A percentile compares a stretch with the other conserved stretches of the same genome.
These are phyloP conservation scores for Prunella fulvescens DNA, from an alignment of 2,113 vertebrate species.

Conservation along the genomic window DNA sequence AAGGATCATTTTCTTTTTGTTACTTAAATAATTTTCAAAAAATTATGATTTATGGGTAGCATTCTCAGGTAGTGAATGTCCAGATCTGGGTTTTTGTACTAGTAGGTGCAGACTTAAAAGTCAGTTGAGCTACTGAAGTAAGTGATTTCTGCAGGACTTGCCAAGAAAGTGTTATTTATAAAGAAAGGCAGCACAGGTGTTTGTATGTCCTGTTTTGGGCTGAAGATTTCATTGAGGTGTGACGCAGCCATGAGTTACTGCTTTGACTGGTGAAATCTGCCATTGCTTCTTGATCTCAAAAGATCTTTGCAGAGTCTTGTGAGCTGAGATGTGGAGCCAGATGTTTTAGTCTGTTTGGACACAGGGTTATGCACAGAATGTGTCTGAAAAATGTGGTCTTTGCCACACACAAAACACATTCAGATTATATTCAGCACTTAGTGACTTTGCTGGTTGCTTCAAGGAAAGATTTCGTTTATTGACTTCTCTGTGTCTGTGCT, in stretches of 20 bases:
- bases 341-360: background rate
- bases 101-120: background rate
- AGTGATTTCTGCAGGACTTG: background rate
- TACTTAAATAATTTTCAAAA: background rate
- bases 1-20: background rate
- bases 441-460: background rate
- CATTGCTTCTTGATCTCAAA: background rate
- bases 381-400: background rate
- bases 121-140: background rate
- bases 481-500: background rate
- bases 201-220: background rate
- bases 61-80: background rate
- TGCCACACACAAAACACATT: background rate
- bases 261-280: background rate
- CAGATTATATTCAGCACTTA: background rate
- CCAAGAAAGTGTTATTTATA: background rate
- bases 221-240: background rate
- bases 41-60: background rate
- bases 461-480: background rate
- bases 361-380: background rate
- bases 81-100: background rate
- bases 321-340: background rate
- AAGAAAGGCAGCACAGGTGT: background rate
- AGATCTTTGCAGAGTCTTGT: accelerated
- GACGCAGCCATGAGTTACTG: background rate